phyloP scores from a whole-genome alignment of 2,797 vertebrate genomes.

The Heliangelus exortis region DNA sequence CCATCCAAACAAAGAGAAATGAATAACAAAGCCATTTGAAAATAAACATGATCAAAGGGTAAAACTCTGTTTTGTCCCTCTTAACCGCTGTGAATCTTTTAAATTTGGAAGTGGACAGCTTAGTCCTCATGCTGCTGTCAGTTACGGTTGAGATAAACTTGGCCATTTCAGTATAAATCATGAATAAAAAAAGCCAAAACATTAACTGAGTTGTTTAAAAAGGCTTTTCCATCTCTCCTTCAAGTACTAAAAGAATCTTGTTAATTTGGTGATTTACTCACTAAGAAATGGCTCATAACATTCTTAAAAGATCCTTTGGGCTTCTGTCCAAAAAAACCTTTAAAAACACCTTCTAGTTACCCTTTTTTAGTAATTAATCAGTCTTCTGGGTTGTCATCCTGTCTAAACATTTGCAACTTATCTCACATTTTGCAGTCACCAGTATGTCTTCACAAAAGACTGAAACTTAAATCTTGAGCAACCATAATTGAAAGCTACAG shows the following conservation, averaged over 20 bases:
- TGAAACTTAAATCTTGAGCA: constrained; percentile 44
- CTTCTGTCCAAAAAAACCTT: background rate
- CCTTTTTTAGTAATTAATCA: constrained; percentile 48
- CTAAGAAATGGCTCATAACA: constrained; percentile 28
- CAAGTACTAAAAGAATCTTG: background rate
- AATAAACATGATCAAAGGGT: background rate
- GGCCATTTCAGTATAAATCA: background rate
- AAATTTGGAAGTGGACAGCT: background rate
- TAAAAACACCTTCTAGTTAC: constrained; percentile 54
- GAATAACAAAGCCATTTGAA: background rate
- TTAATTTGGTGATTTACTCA: constrained; percentile 2
- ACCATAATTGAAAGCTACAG: constrained; percentile 31
- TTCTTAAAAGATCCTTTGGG: constrained; percentile 37
- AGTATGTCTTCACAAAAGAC: constrained; percentile 37
- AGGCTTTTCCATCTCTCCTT: background rate
- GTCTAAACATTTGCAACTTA: constrained; percentile 59
- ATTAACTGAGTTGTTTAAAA: constrained; percentile 10
- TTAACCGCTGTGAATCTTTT: background rate
- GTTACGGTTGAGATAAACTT: background rate
- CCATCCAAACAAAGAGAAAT: background rate
- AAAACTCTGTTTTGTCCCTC: background rate
- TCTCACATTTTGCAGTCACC: constrained; percentile 43
- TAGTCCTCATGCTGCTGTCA: background rate
- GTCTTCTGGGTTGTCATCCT: constrained; percentile 25
- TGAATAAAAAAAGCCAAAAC: background rate